Conservation (phyloP, 2,797 vertebrate species). For the Gymnoscopelus braueri region DNA sequence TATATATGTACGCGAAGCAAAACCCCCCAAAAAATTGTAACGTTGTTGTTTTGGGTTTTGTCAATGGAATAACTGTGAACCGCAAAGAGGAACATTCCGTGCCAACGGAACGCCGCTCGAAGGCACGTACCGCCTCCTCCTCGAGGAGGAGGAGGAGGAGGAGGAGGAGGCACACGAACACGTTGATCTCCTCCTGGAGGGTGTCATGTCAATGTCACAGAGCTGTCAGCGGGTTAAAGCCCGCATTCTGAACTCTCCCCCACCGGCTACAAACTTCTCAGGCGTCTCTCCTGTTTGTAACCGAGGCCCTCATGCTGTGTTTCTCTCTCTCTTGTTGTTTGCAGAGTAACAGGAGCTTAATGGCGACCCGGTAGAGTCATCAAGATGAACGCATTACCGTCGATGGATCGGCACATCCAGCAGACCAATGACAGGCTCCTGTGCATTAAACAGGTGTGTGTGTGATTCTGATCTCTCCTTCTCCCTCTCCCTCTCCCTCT, state of each 20-base stretch:
- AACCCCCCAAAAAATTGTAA: too few relatives aligned
- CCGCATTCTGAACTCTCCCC: constrained; percentile 41
- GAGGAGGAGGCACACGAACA: constrained; percentile 37
- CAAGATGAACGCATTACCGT: constrained; percentile 96
- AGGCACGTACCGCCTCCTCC: constrained; percentile 33
- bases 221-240: constrained; percentile 49
- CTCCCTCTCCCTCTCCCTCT: neutral
- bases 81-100: constrained; percentile 12
- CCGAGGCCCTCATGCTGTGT: too few relatives aligned
- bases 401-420: constrained; percentile 99
- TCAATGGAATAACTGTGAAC: constrained; percentile 31
- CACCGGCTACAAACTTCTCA: constrained; percentile 39
- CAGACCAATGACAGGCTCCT: constrained; percentile 99
- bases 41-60: constrained; percentile 13
- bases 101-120: constrained; percentile 30
- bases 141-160: too few relatives aligned
- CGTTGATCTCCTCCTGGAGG: constrained; percentile 20
- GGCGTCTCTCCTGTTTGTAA: constrained; percentile 32
- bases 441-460: constrained; percentile 97
- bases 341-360: constrained; percentile 91
- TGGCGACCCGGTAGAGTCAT: constrained; percentile 98
- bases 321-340: constrained; percentile 66
- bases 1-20: too few relatives aligned
- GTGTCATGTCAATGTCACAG: constrained; percentile 14
- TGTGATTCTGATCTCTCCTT: neutral